Conservation (phyloP, 2,888 invertebrate genomes). For the Thera britannica region DNA sequence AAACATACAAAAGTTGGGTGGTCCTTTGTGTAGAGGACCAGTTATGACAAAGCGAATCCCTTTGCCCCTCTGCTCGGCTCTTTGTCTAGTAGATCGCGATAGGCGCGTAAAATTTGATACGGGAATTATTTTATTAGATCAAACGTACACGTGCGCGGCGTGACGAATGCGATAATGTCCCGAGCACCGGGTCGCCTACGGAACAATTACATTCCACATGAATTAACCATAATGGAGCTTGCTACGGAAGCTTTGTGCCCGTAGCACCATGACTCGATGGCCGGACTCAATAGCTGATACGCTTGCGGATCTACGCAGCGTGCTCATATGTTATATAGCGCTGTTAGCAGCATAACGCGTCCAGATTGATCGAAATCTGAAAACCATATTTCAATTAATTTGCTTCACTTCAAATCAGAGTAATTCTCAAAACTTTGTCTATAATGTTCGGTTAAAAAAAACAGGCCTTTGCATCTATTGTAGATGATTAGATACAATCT, state of each 20-base stretch:
- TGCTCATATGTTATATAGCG: constrained; percentile 12
- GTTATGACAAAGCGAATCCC: constrained; percentile 81
- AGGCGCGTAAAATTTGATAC: constrained; percentile 83
- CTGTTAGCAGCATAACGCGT: constrained; percentile 22
- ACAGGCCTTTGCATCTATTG: no score
- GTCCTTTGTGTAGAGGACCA: constrained; percentile 77
- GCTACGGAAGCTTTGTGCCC: constrained; percentile 74
- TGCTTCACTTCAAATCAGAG: not conserved
- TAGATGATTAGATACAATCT: no score
- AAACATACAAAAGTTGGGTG: constrained; percentile 68
- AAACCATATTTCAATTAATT: no score
- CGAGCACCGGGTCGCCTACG: constrained; percentile 61
- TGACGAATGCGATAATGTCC: constrained; percentile 83
- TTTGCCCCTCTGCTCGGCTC: constrained; percentile 65
- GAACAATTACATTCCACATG: constrained; percentile 82
- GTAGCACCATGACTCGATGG: constrained; percentile 68
- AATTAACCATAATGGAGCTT: constrained; percentile 75
- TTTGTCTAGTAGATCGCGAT: constrained; percentile 83
- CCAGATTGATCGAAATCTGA: constrained; percentile 1
- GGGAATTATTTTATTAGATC: constrained; percentile 84
- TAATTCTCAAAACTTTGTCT: no score
- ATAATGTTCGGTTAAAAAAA: no score
- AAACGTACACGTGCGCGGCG: constrained; percentile 81
- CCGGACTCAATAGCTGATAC: constrained; percentile 65
- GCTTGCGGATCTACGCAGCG: constrained; percentile 46